A percentile compares a stretch with the other conserved stretches of the same genome.
These are phyloP conservation scores for Drosophila pseudoananassae DNA, from an alignment of 1,140 invertebrate genomes.

Conservation along the genomic window DNA sequence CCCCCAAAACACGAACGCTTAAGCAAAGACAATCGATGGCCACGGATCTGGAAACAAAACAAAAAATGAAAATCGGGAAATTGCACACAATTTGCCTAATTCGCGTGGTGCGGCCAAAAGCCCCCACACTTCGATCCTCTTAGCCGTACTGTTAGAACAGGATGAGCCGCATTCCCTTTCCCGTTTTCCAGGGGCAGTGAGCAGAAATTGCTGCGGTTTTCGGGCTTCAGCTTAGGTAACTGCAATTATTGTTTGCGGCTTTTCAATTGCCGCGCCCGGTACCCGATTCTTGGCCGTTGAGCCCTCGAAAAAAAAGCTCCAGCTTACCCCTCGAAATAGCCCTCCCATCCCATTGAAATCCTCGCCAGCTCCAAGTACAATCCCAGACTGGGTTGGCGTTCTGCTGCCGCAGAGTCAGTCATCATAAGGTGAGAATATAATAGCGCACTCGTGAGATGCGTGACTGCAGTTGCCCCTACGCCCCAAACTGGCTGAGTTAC, in stretches of 20 bases:
- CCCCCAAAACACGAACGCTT: conserved; percentile 36
- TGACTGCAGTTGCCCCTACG: conserved; percentile 80
- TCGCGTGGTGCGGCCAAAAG: conserved; percentile 34
- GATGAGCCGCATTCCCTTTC: conserved; percentile 67
- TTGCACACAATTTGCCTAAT: conserved; percentile 81
- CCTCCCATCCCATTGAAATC: background rate
- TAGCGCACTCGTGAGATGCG: conserved; percentile 81
- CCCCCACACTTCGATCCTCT: background rate
- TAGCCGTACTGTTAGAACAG: conserved; percentile 34
- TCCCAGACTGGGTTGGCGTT: conserved; percentile 36
- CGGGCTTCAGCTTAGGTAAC: conserved; percentile 61
- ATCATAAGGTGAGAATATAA: conserved; percentile 82
- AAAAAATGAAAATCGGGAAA: conserved; percentile 38
- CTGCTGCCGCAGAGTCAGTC: conserved; percentile 61
- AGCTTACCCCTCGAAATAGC: conserved; percentile 6
- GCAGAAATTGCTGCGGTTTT: conserved; percentile 66
- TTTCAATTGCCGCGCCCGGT: conserved; percentile 67
- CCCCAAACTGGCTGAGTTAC: conserved; percentile 51
- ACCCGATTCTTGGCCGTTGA: conserved; percentile 3
- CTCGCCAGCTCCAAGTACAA: conserved; percentile 1
- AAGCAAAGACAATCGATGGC: conserved; percentile 70
- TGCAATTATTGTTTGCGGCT: conserved; percentile 82
- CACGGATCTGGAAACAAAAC: conserved; percentile 24
- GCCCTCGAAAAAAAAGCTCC: background rate
- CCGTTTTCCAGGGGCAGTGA: conserved; percentile 50